Base-by-base conservation (phyloP, 2,797 vertebrate species). In the Botia kubotai region DNA sequence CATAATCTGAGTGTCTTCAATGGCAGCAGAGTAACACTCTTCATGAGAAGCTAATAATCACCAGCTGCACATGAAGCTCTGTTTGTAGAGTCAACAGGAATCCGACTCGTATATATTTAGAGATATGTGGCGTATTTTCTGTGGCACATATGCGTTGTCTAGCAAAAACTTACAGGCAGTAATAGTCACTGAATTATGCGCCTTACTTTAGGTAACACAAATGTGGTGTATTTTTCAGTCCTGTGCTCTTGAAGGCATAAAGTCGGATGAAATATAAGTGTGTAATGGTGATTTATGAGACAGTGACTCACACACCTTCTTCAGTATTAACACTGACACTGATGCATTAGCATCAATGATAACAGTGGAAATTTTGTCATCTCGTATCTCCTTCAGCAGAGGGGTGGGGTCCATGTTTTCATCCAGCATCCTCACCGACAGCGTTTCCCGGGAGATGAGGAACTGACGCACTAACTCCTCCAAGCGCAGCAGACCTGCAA, bases 321-420 rank as follows among this genome's bases (percentile, higher is more conserved):
- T 91, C 46, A 95, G 92, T 83, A 95, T 93, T 43, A 94, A 70
- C 52, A 84, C 81, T 23, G 96, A 96, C 86, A 96, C 87, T 14
- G 96, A 95, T n/a, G 96, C 95, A 0, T 96, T 96, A 89, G 95
- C 96, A 0, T 97, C 96, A 0, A 97, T 96, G 91, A 97, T 96
- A 91, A 97, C 96, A 82, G 96, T 97, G 65, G 95, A 95, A 87
- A 97, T 94, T 88, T 97, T 97, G 93, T 97, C 96, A 0, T 97
- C 96, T 0, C 96, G 94, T 86, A 97, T 97, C 92, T 97, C 96
- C 90, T 97, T 97, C 84, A 97, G 93, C 82, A 97, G 87, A 0
- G 96, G 95, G 0, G 96, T 97, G 7, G 96, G 96, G 87, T 97
- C 96, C 84, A 94, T 91, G 89, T 93, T 94, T 81, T 96, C 95